phyloP scores from a whole-genome alignment of 2,888 invertebrate genomes.

The Dasysyrphus albostriatus region DNA sequence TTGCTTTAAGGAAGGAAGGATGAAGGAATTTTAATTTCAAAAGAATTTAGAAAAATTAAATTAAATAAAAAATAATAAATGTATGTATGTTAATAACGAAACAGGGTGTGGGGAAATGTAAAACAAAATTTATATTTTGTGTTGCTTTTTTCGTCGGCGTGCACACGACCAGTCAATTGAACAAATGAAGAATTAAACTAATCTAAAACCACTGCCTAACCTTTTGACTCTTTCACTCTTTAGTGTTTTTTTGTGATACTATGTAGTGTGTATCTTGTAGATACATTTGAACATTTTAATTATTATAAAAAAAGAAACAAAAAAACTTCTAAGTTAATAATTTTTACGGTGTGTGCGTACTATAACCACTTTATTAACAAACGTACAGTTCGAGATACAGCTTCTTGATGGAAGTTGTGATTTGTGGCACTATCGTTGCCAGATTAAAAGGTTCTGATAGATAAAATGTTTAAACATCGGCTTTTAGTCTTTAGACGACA shows the following conservation, averaged over 20 bases:
- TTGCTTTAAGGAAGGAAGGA: too few species aligned
- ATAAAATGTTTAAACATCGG: neutral
- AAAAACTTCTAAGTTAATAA: neutral
- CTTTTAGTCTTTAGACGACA: too few species aligned
- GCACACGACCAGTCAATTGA: slow-evolving; percentile 26
- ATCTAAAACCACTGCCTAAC: slow-evolving; percentile 39
- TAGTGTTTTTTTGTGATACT: slow-evolving; percentile 23
- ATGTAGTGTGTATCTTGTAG: slow-evolving; percentile 36
- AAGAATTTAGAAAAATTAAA: neutral
- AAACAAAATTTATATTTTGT: slow-evolving; percentile 12
- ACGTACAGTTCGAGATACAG: neutral
- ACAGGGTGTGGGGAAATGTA: neutral
- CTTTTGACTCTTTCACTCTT: slow-evolving; percentile 41
- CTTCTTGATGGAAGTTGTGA: neutral
- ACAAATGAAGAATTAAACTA: slow-evolving; percentile 36
- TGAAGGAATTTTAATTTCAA: neutral
- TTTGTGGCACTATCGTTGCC: neutral
- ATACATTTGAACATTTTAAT: slow-evolving; percentile 44
- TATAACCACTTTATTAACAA: neutral
- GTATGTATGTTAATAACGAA: slow-evolving; percentile 1
- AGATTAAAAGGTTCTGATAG: neutral
- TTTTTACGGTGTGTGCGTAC: slow-evolving; percentile 11
- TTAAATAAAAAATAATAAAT: neutral
- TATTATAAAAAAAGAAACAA: neutral
- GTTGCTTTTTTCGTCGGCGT: slow-evolving; percentile 25